These are phyloP conservation scores for Enteromius paludinosus DNA, from an alignment of 2,797 vertebrate species.

Conservation along the genomic window DNA sequence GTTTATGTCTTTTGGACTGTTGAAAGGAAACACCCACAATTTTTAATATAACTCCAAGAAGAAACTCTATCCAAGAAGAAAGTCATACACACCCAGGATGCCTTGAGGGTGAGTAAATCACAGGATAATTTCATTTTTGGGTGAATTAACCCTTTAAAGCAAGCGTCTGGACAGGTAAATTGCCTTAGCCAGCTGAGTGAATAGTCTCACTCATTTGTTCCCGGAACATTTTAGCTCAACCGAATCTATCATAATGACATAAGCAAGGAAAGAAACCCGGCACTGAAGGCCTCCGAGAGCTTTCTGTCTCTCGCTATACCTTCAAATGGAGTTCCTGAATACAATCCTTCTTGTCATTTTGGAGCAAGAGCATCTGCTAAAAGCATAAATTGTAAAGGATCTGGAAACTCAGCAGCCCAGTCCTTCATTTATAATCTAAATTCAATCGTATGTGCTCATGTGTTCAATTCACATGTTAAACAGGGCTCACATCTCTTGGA, in stretches of 20 bases:
- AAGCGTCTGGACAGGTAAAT: conserved; percentile 1
- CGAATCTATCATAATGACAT: conserved; percentile 35
- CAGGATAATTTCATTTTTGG: too few relatives aligned
- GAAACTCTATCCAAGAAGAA: too few relatives aligned
- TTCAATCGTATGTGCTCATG: conserved; percentile 43
- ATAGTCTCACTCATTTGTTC: conserved; percentile 9
- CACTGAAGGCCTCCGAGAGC: conserved; percentile 4
- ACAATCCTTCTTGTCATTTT: background rate
- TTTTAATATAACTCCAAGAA: too few relatives aligned
- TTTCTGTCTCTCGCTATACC: conserved; percentile 15
- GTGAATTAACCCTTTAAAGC: background rate
- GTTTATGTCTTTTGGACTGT: too few relatives aligned
- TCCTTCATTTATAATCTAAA: conserved; percentile 39
- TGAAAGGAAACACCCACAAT: too few relatives aligned
- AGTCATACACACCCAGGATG: too few relatives aligned
- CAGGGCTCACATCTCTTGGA: conserved; percentile 35
- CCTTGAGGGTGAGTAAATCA: too few relatives aligned
- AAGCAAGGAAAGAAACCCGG: background rate
- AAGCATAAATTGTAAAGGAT: conserved; percentile 19
- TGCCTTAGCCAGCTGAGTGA: background rate
- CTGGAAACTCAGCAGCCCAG: conserved; percentile 17
- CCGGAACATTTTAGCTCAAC: background rate
- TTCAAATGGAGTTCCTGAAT: conserved; percentile 20
- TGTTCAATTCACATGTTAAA: conserved; percentile 46
- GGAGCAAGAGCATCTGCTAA: conserved; percentile 10